Evolutionary conservation across 2,888 invertebrate species (phyloP).

Genomic region (Lochmaea capreae): DNA sequence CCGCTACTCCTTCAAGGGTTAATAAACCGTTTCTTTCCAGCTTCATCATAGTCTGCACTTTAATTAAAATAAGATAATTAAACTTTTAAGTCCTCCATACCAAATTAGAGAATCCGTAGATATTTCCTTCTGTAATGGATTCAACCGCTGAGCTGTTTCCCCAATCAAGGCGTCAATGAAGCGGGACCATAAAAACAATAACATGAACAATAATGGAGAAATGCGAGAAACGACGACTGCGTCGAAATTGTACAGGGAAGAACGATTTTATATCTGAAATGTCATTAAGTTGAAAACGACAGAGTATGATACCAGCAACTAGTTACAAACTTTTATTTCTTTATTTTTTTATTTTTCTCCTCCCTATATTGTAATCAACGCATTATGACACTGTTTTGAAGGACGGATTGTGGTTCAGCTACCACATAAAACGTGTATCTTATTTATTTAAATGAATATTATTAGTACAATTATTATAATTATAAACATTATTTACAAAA

Average conservation of each 20-base stretch:
- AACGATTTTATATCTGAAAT: not conserved
- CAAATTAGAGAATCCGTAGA: constrained; percentile 1
- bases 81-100: not conserved
- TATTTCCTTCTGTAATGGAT: not conserved
- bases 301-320: too few relatives aligned
- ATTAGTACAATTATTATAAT: too few relatives aligned
- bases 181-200: not conserved
- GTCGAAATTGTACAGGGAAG: not conserved
- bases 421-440: too few relatives aligned
- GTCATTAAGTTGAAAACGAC: not conserved
- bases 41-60: not conserved
- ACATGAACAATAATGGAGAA: not conserved
- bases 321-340: too few relatives aligned
- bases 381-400: too few relatives aligned
- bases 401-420: too few relatives aligned
- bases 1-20: not conserved
- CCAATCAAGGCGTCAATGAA: not conserved
- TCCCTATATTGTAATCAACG: too few relatives aligned
- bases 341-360: too few relatives aligned
- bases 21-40: not conserved
- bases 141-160: not conserved
- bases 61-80: constrained; percentile 6
- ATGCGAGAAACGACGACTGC: not conserved
- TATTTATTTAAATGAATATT: too few relatives aligned
- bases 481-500: too few relatives aligned